phyloP scores from a whole-genome alignment of 2,797 vertebrate genomes.

The Borostomias antarcticus region DNA sequence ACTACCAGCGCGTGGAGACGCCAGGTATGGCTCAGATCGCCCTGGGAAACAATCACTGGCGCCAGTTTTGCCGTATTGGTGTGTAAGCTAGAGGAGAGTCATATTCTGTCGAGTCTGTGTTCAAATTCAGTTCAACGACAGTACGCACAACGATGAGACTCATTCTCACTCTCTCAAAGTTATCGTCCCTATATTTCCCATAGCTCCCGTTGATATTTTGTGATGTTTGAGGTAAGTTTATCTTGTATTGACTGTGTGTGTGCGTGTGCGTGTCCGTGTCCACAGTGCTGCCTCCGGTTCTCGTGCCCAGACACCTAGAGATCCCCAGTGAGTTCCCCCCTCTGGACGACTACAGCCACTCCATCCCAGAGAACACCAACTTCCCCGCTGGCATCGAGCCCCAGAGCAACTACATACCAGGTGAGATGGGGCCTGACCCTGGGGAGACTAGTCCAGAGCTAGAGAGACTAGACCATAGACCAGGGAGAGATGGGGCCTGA shows the following conservation, averaged over 20 bases:
- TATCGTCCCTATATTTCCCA: no score
- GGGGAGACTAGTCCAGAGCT: no score
- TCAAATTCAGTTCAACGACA: no score
- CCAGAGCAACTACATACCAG: slow-evolving; percentile 98
- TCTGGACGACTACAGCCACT: slow-evolving; percentile 97
- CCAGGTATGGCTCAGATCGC: slow-evolving; percentile 81
- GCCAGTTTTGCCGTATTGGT: not conserved
- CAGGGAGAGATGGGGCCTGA: no score
- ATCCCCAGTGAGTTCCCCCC: slow-evolving; percentile 95
- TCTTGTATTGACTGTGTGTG: not conserved
- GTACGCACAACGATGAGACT: no score
- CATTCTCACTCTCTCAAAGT: no score
- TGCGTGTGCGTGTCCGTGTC: slow-evolving; percentile 18
- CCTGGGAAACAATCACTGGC: no score
- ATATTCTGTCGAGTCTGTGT: no score
- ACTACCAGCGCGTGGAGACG: slow-evolving; percentile 97
- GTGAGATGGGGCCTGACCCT: no score
- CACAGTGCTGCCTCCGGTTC: slow-evolving; percentile 93
- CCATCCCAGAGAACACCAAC: slow-evolving; percentile 99
- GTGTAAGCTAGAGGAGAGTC: no score
- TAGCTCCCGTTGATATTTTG: no score
- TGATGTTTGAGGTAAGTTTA: not conserved
- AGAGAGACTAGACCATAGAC: no score
- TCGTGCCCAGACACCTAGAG: slow-evolving; percentile 96
- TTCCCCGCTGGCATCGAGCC: slow-evolving; percentile 98